These are phyloP conservation scores for Lasioglossum lativentre DNA, from an alignment of 2,888 invertebrate species.

Conservation along the genomic window DNA sequence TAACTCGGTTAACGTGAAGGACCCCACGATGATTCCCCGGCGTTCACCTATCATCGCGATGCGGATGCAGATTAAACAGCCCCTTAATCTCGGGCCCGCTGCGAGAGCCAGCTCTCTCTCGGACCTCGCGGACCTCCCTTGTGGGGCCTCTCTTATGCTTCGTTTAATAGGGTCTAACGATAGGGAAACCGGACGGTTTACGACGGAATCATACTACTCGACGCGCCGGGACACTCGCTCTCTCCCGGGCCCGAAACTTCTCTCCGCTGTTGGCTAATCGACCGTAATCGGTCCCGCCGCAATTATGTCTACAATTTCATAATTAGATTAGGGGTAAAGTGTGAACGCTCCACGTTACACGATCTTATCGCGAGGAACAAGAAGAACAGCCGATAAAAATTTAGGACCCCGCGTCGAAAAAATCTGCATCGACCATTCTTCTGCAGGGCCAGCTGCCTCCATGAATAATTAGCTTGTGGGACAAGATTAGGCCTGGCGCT, in stretches of 20 bases:
- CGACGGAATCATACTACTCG: conserved; percentile 31
- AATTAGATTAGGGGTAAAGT: conserved; percentile 49
- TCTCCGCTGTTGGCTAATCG: conserved; percentile 19
- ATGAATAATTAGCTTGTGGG: neutral
- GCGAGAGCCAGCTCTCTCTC: conserved; percentile 23
- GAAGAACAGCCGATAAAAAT: neutral
- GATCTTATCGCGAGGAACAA: neutral
- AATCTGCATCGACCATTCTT: neutral
- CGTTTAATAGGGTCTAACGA: conserved; percentile 57
- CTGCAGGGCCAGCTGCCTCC: neutral
- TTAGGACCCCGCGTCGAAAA: neutral
- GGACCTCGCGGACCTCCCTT: conserved; percentile 47
- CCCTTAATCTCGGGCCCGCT: conserved; percentile 58
- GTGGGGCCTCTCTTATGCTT: conserved; percentile 28
- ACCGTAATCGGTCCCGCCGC: conserved; percentile 24
- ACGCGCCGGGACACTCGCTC: neutral
- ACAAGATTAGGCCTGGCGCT: neutral
- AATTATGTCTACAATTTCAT: conserved; percentile 30
- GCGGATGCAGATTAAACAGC: conserved; percentile 73
- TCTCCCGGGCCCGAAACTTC: neutral
- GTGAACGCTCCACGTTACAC: conserved; percentile 11
- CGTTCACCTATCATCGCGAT: conserved; percentile 75
- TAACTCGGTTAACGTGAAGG: conserved; percentile 76
- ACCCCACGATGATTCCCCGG: conserved; percentile 57
- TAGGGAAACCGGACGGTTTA: conserved; percentile 53